A percentile compares a stretch with the other conserved stretches of the same genome.
These are phyloP conservation scores for Mythimna lalbum DNA, from an alignment of 2,888 invertebrate species.

Conservation along the genomic window DNA sequence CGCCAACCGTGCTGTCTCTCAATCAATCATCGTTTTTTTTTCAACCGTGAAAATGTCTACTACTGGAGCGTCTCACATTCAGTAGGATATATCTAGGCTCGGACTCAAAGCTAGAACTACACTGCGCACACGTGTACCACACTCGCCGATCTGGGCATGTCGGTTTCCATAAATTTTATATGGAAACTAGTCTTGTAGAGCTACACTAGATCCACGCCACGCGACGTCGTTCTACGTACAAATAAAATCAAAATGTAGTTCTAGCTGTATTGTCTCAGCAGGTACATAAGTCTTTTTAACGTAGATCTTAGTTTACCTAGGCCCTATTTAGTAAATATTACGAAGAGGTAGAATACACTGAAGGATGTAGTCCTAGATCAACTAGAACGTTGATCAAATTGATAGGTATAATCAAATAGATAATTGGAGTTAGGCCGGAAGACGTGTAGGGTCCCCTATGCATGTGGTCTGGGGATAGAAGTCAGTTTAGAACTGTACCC, in stretches of 20 bases:
- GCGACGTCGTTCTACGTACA: too few species aligned
- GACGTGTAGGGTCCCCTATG: background rate
- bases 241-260: too few species aligned
- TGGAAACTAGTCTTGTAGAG: too few species aligned
- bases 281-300: background rate
- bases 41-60: too few species aligned
- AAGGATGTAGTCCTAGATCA: background rate
- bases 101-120: too few species aligned
- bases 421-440: background rate
- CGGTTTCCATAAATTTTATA: too few species aligned
- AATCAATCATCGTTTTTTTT: background rate
- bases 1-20: background rate
- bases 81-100: background rate
- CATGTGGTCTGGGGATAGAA: background rate
- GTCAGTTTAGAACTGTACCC: background rate
- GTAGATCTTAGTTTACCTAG: background rate
- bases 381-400: conserved; percentile 2
- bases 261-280: background rate
- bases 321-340: background rate
- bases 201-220: too few species aligned
- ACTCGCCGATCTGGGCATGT: too few species aligned
- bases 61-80: background rate
- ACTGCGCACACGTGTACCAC: too few species aligned
- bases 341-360: background rate
- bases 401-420: background rate